Conservation (phyloP, 1,140 invertebrate genomes). For the Ridgeia piscesae region DNA sequence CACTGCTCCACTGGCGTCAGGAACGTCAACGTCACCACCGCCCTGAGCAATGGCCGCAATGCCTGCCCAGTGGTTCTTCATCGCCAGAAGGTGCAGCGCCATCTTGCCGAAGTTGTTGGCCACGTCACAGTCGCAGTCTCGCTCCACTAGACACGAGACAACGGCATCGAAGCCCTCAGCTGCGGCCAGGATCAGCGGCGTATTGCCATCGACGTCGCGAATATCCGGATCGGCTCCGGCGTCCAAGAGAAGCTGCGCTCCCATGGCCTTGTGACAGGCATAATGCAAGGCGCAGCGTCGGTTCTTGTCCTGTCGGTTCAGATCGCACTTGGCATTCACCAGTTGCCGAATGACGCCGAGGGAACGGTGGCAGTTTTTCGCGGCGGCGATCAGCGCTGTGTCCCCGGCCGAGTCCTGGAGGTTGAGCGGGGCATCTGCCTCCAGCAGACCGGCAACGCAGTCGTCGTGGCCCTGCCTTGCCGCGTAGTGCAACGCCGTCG, state of each 20-base stretch:
- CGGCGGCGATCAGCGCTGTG: constrained; percentile 48
- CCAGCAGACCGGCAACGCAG: constrained; percentile 38
- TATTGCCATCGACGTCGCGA: constrained; percentile 41
- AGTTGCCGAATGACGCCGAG: constrained; percentile 34
- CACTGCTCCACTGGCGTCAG: constrained; percentile 35
- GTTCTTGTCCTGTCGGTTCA: constrained; percentile 39
- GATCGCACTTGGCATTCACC: constrained; percentile 34
- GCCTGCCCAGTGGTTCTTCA: constrained; percentile 47
- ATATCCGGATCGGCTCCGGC: constrained; percentile 47
- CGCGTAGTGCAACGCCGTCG: constrained; percentile 45
- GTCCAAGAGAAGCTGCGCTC: constrained; percentile 38
- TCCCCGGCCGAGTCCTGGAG: constrained; percentile 37
- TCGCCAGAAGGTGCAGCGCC: constrained; percentile 46
- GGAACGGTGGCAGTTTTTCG: constrained; percentile 33
- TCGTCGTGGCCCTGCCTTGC: constrained; percentile 38
- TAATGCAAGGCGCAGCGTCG: constrained; percentile 49
- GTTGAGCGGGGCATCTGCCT: constrained; percentile 39
- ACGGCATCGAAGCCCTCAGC: constrained; percentile 48
- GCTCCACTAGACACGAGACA: constrained; percentile 36
- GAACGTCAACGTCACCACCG: constrained; percentile 42
- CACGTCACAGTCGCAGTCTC: constrained; percentile 44
- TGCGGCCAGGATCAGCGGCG: constrained; percentile 47
- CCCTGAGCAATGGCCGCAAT: constrained; percentile 40
- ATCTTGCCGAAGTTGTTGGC: constrained; percentile 37
- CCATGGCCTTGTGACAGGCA: constrained; percentile 40